Evolutionary conservation across 2,888 invertebrate genomes (phyloP), one percentile per base, ranked within the genome.

Genomic region (Thelaira solivaga): DNA sequence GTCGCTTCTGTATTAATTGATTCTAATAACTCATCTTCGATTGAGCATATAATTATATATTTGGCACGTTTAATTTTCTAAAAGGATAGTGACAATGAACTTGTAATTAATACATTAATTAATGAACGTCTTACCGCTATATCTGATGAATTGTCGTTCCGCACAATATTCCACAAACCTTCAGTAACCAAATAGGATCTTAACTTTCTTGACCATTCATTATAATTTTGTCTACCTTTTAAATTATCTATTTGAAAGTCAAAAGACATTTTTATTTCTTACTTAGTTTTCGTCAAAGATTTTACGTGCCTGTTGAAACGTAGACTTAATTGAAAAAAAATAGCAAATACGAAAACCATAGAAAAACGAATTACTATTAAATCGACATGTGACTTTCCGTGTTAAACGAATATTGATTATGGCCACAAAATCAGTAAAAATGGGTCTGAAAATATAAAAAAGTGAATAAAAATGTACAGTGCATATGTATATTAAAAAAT

Each of bases 141-240:
- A 55, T 75, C 65, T 11, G 61, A 26, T 22, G 65, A 29, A 24
- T 11, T 61, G 2, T 45, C 29, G 22, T 20, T 80, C 82, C 86
- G 83, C 83, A 86, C 87, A 4, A 85, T 83, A 5, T 73, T 76
- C 86, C 86, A 86, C 2, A 87, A 79, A 72, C 86, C 86, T 57
- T 86, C 86, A n/a, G 87, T 82, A 73, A 86, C 84, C 79, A 86
- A 67, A 83, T 86, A 86, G 1, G 86, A 85, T 11, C 87, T 84
- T 64, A 86, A 81, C 45, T 85, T 87, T 83, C 86, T 85, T 29
- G 87, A 85, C 86, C 86, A 86, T 26, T 85, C 84, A 59, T 86
- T 87, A 41, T 86, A 86, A 74, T 86, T 86, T 76, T 86, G 84
- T 78, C 86, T 67, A 49, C 86, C 87, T 67, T 83, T 85, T 18